phyloP scores from a whole-genome alignment of 2,888 invertebrate genomes.

The Latrodectus elegans region DNA sequence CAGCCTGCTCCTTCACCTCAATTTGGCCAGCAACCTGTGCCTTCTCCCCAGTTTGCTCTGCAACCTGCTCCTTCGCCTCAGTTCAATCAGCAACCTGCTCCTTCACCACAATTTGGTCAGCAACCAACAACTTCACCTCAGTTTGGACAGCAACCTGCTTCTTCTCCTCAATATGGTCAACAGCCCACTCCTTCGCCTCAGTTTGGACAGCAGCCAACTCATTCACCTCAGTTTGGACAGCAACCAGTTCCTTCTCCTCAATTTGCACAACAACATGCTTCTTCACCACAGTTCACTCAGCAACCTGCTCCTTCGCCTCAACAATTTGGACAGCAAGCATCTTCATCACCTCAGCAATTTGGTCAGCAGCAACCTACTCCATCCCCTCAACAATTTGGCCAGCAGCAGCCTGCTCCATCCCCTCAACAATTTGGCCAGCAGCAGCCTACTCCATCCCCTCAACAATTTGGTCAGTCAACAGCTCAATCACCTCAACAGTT shows the following conservation, averaged over 20 bases:
- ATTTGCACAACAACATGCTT: conserved; percentile 1
- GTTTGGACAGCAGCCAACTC: conserved; percentile 20
- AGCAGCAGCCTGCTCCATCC: conserved; percentile 17
- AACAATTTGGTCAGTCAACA: conserved; percentile 2
- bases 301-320: conserved; percentile 29
- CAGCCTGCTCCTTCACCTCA: conserved; percentile 27
- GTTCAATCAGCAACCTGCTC: conserved; percentile 11
- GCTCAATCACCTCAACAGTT: conserved; percentile 36
- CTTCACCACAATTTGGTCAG: conserved; percentile 18
- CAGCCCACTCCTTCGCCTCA: conserved; percentile 34
- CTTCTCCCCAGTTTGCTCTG: conserved; percentile 23
- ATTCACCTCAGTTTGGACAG: conserved; percentile 25
- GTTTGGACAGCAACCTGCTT: conserved; percentile 32
- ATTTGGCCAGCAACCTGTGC: conserved; percentile 23
- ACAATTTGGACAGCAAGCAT: conserved; percentile 23
- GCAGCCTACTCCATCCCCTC: conserved; percentile 33
- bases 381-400: conserved; percentile 22
- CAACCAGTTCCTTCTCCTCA: conserved; percentile 22
- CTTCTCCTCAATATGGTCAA: conserved; percentile 25
- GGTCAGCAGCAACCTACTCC: conserved; percentile 17
- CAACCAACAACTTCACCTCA: conserved; percentile 23
- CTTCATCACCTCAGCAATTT: conserved; percentile 32
- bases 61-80: conserved; percentile 32
- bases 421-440: conserved; percentile 44
- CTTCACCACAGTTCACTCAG: conserved; percentile 33